Percentiles rank a stretch among this genome's conserved stretches.
Evolutionary conservation across 2,113 vertebrate genomes (phyloP).

Genomic region (Calypte anna): DNA sequence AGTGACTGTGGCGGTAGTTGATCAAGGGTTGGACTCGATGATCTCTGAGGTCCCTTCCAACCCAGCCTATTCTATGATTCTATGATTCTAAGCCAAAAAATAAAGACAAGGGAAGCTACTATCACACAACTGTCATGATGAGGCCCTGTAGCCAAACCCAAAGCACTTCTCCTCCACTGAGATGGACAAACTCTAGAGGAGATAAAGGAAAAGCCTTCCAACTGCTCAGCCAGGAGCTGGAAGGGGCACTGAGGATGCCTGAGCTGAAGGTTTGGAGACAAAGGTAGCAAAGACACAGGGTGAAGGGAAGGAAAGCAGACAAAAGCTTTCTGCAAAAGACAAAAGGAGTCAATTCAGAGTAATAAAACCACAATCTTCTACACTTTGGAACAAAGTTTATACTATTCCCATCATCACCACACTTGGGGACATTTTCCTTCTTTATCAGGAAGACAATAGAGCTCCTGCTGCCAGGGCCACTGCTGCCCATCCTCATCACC

Average conservation of each 20-base stretch:
- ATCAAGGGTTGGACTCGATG: too few species aligned
- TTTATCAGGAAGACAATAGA: not conserved
- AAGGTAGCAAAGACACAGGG: not conserved
- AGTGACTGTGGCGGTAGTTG: too few species aligned
- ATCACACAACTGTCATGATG: not conserved
- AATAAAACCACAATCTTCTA: not conserved
- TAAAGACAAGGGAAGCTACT: not conserved
- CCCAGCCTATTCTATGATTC: too few species aligned
- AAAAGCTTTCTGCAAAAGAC: not conserved
- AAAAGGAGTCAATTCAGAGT: not conserved
- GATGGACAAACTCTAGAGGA: not conserved
- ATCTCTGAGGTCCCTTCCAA: too few species aligned
- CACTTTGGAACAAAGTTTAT: not conserved
- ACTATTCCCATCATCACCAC: not conserved
- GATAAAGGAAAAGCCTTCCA: not conserved
- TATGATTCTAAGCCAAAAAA: too few species aligned
- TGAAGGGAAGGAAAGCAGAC: not conserved
- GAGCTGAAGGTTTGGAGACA: not conserved
- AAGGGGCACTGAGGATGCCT: not conserved
- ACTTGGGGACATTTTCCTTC: not conserved
- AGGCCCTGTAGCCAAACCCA: not conserved
- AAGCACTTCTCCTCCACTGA: not conserved
- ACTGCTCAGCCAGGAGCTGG: not conserved
- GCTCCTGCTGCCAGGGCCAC: not conserved
- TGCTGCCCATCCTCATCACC: too few species aligned